phyloP scores from a whole-genome alignment of 2,888 invertebrate species.

The Drosophila cognata region DNA sequence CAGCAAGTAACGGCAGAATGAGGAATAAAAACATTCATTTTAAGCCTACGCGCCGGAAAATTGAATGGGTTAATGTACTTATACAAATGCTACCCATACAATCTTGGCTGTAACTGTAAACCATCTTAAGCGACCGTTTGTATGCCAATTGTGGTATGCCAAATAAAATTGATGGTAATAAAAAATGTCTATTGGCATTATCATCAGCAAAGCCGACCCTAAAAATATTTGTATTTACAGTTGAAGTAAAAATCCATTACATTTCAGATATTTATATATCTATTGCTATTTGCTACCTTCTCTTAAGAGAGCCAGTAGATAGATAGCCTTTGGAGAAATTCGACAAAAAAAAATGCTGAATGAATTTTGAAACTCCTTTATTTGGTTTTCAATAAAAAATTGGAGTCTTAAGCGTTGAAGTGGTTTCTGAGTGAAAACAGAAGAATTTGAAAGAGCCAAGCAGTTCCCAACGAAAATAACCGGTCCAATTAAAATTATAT shows the following conservation, averaged over 20 bases:
- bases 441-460: not conserved
- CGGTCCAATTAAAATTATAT: not conserved
- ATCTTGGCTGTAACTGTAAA: constrained; percentile 16
- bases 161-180: not conserved
- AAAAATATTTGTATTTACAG: not conserved
- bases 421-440: not conserved
- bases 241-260: not conserved
- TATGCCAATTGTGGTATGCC: not conserved
- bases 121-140: not conserved
- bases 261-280: not conserved
- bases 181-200: not conserved
- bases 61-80: not conserved
- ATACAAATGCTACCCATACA: no score
- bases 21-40: not conserved
- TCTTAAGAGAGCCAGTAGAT: no score
- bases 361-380: not conserved
- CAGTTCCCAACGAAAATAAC: not conserved
- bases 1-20: constrained; percentile 7
- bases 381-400: not conserved
- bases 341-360: not conserved
- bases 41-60: not conserved
- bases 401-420: not conserved
- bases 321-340: not conserved
- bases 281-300: not conserved
- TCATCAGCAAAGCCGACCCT: not conserved